phyloP scores from a whole-genome alignment of 2,113 vertebrate species.

The Stercorarius parasiticus region DNA sequence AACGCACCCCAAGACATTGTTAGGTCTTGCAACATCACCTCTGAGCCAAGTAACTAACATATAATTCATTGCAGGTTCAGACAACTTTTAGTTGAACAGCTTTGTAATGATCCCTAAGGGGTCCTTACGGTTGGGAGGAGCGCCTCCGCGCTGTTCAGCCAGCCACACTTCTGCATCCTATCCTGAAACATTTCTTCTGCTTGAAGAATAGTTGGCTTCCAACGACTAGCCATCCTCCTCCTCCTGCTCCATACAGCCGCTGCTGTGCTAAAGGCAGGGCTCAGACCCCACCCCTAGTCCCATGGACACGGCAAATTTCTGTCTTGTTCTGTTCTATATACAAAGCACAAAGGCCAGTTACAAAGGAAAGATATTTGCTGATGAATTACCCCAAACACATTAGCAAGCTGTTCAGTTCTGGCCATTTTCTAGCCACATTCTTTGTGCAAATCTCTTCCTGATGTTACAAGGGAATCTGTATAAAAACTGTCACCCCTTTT shows the following conservation, averaged over 20 bases:
- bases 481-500: background rate
- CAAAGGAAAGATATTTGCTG: background rate
- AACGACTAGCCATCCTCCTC: background rate
- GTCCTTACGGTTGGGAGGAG: background rate
- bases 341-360: background rate
- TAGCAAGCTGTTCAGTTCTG: background rate
- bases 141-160: background rate
- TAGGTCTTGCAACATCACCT: background rate
- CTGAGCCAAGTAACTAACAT: background rate
- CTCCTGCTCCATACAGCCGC: background rate
- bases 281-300: background rate
- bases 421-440: background rate
- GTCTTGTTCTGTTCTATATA: background rate
- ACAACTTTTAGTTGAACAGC: background rate
- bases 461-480: background rate
- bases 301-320: fast-evolving
- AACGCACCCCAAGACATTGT: background rate
- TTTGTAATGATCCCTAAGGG: background rate
- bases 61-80: background rate
- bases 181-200: background rate
- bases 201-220: background rate
- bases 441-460: background rate
- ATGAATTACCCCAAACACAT: background rate
- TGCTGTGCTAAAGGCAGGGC: background rate
- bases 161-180: background rate